Conservation (phyloP, 2,888 invertebrate species). For the Seladonia tumulorum region DNA sequence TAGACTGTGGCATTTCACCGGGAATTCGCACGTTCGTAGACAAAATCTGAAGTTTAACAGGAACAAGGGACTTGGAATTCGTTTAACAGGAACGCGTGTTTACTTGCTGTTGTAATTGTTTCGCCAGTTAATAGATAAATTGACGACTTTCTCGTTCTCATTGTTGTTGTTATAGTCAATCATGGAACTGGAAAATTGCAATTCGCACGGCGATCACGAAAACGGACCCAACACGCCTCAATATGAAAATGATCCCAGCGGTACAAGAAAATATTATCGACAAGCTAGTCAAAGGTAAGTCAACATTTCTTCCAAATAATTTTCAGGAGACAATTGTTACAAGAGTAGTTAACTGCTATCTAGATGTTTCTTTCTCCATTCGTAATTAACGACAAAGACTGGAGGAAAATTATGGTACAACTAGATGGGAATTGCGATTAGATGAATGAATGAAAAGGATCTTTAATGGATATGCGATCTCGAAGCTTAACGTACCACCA, state of each 20-base stretch:
- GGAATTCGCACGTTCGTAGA: neutral
- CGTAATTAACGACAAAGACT: neutral
- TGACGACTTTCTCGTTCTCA: conserved; percentile 14
- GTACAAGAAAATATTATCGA: conserved; percentile 86
- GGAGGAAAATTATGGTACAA: too few relatives aligned
- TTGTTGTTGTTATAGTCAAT: conserved; percentile 65
- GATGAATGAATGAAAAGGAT: neutral
- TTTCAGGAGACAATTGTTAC: neutral
- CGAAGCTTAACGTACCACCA: neutral
- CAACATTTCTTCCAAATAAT: neutral
- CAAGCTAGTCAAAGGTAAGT: conserved; percentile 86
- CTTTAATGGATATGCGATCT: neutral
- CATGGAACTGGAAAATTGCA: conserved; percentile 79
- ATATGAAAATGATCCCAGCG: conserved; percentile 79
- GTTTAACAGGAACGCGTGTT: neutral
- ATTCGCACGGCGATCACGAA: conserved; percentile 67
- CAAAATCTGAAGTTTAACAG: neutral
- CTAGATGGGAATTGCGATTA: neutral
- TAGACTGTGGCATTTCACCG: neutral
- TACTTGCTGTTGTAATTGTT: neutral
- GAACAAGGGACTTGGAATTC: neutral
- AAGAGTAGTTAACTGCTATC: neutral
- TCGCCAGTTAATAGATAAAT: neutral
- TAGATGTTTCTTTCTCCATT: neutral
- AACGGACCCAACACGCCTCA: conserved; percentile 65